Conservation (phyloP, 2,113 vertebrate species). For the Elgaria multicarinata region DNA sequence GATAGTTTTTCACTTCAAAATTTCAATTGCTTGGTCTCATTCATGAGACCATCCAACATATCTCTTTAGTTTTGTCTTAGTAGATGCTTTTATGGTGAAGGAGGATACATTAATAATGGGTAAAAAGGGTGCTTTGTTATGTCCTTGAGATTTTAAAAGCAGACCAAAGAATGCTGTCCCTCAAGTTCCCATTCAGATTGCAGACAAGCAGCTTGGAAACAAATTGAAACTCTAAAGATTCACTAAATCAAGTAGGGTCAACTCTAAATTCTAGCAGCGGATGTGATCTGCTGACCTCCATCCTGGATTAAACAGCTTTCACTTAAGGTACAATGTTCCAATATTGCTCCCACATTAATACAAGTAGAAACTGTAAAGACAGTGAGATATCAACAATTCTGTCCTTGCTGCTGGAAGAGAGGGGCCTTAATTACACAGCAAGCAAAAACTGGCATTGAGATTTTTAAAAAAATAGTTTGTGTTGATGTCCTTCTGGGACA, state of each 20-base stretch:
- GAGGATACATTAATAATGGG: not conserved
- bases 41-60: not conserved
- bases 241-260: accelerated
- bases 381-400: not conserved
- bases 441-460: not conserved
- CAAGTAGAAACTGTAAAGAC: not conserved
- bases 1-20: not conserved
- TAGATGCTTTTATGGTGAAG: not conserved
- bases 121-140: not conserved
- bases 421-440: not conserved
- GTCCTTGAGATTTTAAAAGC: not conserved
- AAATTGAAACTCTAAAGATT: not conserved
- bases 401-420: not conserved
- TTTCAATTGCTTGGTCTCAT: not conserved
- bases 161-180: not conserved
- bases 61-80: not conserved
- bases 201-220: not conserved
- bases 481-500: not conserved
- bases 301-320: accelerated
- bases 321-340: not conserved
- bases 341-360: not conserved
- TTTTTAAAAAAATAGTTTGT: not conserved
- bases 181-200: not conserved
- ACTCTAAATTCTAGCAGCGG: accelerated
- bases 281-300: not conserved